Evolutionary conservation across 2,797 vertebrate species (phyloP).

Genomic region (Cryptoprocta ferox): DNA sequence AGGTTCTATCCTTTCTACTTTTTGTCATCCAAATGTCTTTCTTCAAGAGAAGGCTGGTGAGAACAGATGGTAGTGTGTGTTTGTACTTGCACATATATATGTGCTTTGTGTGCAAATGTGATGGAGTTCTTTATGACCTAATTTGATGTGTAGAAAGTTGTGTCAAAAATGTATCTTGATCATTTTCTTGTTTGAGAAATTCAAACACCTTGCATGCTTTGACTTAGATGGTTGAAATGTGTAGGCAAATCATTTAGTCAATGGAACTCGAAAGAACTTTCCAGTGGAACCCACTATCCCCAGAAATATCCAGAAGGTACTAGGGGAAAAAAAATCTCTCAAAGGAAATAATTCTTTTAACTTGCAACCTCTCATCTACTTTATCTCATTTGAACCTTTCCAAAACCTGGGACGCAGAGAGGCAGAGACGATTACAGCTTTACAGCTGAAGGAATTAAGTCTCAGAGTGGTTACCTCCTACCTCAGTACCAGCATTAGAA

Average conservation of each 20-base stretch:
- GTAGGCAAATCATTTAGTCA: neutral
- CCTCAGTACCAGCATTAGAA: neutral
- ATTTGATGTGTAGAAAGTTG: neutral
- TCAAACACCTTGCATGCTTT: neutral
- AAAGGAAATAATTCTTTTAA: neutral
- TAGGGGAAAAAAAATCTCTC: neutral
- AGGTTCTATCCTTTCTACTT: neutral
- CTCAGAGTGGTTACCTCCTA: neutral
- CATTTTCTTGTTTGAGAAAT: neutral
- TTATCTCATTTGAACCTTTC: neutral
- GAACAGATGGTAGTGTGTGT: neutral
- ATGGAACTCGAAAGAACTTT: neutral
- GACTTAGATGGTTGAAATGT: neutral
- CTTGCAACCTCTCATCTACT: neutral
- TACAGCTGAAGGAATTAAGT: neutral
- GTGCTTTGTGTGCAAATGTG: neutral
- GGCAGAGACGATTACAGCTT: neutral
- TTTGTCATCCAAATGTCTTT: neutral
- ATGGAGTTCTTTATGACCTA: neutral
- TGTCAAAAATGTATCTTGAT: neutral
- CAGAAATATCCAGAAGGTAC: neutral
- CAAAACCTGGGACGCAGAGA: neutral
- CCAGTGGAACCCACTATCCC: neutral
- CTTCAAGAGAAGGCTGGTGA: neutral
- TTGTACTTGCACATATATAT: neutral